A percentile compares a stretch with the other conserved stretches of the same genome.
phyloP scores from a whole-genome alignment of 1,140 invertebrate genomes.

The Zaprionus kolodkinae region DNA sequence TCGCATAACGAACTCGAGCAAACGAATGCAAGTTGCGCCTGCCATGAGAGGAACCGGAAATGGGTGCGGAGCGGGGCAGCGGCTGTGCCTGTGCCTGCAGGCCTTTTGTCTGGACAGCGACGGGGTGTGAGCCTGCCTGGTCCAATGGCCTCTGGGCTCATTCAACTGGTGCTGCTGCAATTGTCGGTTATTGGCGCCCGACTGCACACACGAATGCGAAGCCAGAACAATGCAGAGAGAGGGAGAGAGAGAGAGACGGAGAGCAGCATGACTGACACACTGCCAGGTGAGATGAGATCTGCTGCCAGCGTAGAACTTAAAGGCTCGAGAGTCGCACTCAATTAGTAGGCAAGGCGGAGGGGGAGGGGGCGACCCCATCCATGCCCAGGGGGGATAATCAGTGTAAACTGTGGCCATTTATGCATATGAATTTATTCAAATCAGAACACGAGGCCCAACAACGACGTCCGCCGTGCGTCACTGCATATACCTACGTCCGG shows the following conservation, averaged over 20 bases:
- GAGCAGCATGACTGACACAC: conserved; percentile 26
- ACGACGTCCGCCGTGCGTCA: not conserved
- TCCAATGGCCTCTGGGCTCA: conserved; percentile 23
- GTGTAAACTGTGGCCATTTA: conserved; percentile 60
- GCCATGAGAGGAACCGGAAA: not conserved
- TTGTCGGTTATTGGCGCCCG: conserved; percentile 48
- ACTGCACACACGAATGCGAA: conserved; percentile 43
- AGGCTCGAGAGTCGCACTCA: conserved; percentile 40
- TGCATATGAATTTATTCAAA: conserved; percentile 80
- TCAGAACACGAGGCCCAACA: conserved; percentile 35
- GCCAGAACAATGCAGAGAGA: not conserved
- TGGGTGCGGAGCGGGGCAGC: not conserved
- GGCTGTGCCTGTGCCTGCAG: not conserved
- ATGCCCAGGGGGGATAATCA: conserved; percentile 46
- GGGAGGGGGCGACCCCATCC: conserved; percentile 41
- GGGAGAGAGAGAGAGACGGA: too few relatives aligned
- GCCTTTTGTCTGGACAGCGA: conserved; percentile 27
- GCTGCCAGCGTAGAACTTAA: not conserved
- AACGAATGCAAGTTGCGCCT: conserved; percentile 11
- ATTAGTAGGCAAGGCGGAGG: conserved; percentile 41
- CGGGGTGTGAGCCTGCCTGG: not conserved
- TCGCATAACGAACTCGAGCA: conserved; percentile 52
- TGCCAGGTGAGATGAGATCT: conserved; percentile 5
- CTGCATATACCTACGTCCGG: not conserved
- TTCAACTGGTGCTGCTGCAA: conserved; percentile 69